phyloP scores from a whole-genome alignment of 2,888 invertebrate species.

The Tinea trinotella region DNA sequence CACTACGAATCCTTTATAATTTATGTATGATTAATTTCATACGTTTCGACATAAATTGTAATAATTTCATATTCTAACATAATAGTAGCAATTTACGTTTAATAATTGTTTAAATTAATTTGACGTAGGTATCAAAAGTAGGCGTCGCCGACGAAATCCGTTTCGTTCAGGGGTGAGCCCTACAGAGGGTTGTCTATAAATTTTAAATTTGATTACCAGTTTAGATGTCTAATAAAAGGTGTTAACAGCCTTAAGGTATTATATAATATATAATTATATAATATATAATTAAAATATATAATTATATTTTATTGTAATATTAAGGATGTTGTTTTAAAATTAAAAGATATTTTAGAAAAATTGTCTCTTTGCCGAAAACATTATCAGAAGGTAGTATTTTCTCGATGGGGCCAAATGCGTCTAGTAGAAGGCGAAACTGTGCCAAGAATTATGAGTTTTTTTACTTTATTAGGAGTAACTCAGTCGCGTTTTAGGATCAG shows the following conservation, averaged over 20 bases:
- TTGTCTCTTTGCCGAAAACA: no score
- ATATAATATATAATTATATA: not conserved
- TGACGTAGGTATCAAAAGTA: not conserved
- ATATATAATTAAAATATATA: not conserved
- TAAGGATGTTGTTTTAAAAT: no score
- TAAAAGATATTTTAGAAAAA: no score
- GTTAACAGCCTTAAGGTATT: not conserved
- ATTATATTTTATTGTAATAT: not conserved
- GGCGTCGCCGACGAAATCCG: constrained; percentile 5
- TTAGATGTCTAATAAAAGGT: not conserved
- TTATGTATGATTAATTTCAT: no score
- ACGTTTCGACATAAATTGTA: no score
- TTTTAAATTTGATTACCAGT: not conserved
- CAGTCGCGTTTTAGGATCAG: no score
- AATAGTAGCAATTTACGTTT: not conserved
- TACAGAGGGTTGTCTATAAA: not conserved
- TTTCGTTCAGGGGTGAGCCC: not conserved
- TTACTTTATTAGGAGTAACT: no score
- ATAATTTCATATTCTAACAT: not conserved
- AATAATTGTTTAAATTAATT: not conserved
- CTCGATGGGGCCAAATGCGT: no score
- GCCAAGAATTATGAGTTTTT: no score
- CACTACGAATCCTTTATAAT: no score
- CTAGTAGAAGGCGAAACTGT: no score
- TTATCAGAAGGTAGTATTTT: no score